Evolutionary conservation across 2,888 invertebrate species (phyloP).

Genomic region (Aporophyla nigra): DNA sequence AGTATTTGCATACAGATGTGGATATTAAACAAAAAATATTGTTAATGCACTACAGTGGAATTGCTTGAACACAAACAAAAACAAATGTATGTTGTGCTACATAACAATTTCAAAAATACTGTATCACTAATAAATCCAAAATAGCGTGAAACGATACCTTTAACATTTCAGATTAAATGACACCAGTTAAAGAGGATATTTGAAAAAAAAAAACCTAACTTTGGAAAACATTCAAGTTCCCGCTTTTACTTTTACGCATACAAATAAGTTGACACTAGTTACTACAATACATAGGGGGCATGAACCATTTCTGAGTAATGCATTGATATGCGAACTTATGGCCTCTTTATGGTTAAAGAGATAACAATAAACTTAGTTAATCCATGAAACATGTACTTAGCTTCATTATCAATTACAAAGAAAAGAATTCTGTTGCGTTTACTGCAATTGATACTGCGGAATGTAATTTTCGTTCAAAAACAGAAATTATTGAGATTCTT

Average conservation of each 20-base stretch:
- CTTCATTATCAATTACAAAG: background rate
- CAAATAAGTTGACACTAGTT: background rate
- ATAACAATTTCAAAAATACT: background rate
- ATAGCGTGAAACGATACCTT: background rate
- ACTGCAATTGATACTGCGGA: background rate
- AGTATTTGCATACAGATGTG: background rate
- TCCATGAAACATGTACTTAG: background rate
- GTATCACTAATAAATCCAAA: background rate
- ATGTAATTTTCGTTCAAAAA: constrained; percentile 3
- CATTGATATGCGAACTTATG: background rate
- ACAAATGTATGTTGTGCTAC: background rate
- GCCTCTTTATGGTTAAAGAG: constrained; percentile 13
- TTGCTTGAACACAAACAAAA: background rate
- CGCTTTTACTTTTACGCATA: background rate
- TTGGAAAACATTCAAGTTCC: background rate
- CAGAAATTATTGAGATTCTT: background rate
- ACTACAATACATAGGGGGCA: background rate
- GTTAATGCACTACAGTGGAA: background rate
- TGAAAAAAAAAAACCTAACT: background rate
- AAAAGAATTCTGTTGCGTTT: constrained; percentile 11
- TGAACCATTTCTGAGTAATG: constrained; percentile 15
- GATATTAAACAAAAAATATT: background rate
- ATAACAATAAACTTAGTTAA: constrained; percentile 1
- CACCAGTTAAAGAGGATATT: background rate
- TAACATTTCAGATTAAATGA: background rate